A percentile compares a stretch with the other conserved stretches of the same genome.
phyloP scores from a whole-genome alignment of 2,797 vertebrate species.

The Malurus leucopterus region DNA sequence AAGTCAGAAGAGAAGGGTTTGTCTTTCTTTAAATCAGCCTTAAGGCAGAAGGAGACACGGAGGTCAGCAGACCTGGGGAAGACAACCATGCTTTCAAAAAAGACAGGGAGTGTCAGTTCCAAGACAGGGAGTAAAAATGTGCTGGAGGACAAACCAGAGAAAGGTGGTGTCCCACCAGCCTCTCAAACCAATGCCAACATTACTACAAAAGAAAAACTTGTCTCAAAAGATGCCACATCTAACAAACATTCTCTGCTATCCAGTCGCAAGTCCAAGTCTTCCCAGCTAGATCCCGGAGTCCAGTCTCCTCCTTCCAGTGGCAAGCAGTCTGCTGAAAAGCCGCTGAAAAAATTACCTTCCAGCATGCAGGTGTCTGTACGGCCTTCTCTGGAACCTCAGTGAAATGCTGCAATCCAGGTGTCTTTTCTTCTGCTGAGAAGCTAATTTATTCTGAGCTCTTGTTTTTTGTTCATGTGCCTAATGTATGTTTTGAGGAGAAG shows the following conservation, averaged over 20 bases:
- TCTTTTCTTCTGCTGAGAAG: slow-evolving; percentile 80
- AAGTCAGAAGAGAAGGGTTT: slow-evolving; percentile 93
- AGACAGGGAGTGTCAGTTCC: slow-evolving; percentile 75
- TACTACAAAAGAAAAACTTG: slow-evolving; percentile 71
- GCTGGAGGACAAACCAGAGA: slow-evolving; percentile 66
- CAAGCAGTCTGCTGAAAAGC: slow-evolving; percentile 84
- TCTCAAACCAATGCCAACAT: slow-evolving; percentile 58
- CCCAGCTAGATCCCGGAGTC: slow-evolving; percentile 77
- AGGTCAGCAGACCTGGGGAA: slow-evolving; percentile 93
- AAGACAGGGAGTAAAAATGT: slow-evolving; percentile 73
- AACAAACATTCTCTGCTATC: slow-evolving; percentile 85
- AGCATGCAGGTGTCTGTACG: slow-evolving; percentile 90
- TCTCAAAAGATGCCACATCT: slow-evolving; percentile 77
- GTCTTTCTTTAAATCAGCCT: slow-evolving; percentile 92
- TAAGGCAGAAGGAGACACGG: slow-evolving; percentile 92
- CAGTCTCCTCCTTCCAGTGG: slow-evolving; percentile 80
- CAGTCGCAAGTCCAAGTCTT: slow-evolving; percentile 90
- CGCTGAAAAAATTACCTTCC: slow-evolving; percentile 85
- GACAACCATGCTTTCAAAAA: slow-evolving; percentile 85
- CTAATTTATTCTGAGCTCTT: slow-evolving; percentile 79
- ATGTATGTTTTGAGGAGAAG: slow-evolving; percentile 48
- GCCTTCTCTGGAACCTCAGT: slow-evolving; percentile 88
- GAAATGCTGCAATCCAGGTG: slow-evolving; percentile 71
- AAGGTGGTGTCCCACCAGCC: slow-evolving; percentile 1
- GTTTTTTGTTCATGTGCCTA: slow-evolving; percentile 83